These are phyloP conservation scores for Silvanus unidentatus DNA, from an alignment of 2,888 invertebrate genomes.

Conservation along the genomic window DNA sequence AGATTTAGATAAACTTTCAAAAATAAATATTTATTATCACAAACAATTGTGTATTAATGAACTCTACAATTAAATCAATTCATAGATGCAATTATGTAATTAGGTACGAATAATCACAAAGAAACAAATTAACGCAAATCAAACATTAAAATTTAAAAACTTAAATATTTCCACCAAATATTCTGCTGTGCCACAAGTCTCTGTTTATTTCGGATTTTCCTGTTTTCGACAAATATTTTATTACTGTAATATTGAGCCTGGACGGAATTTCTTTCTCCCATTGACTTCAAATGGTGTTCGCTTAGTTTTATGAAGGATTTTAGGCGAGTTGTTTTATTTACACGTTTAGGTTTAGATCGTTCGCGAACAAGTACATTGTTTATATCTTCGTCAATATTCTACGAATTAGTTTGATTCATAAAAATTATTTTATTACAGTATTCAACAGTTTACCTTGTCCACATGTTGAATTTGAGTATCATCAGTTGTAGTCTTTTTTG, in stretches of 20 bases:
- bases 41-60: not conserved
- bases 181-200: not conserved
- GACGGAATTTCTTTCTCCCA: not conserved
- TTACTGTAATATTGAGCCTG: not conserved
- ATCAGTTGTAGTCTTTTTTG: no score
- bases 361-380: no score
- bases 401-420: no score
- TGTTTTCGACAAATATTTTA: not conserved
- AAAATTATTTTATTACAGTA: no score
- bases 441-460: no score
- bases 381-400: no score
- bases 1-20: conserved; percentile 4
- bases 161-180: not conserved
- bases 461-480: no score
- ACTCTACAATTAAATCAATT: not conserved
- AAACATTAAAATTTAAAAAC: not conserved
- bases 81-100: not conserved
- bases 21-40: not conserved
- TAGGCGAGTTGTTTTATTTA: not conserved
- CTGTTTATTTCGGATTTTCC: not conserved
- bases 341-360: not conserved
- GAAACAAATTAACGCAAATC: not conserved
- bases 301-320: not conserved
- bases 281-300: not conserved
- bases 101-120: not conserved